These are phyloP conservation scores for Petrocephalus schoutedeni DNA, from an alignment of 2,797 vertebrate species.

Conservation along the genomic window DNA sequence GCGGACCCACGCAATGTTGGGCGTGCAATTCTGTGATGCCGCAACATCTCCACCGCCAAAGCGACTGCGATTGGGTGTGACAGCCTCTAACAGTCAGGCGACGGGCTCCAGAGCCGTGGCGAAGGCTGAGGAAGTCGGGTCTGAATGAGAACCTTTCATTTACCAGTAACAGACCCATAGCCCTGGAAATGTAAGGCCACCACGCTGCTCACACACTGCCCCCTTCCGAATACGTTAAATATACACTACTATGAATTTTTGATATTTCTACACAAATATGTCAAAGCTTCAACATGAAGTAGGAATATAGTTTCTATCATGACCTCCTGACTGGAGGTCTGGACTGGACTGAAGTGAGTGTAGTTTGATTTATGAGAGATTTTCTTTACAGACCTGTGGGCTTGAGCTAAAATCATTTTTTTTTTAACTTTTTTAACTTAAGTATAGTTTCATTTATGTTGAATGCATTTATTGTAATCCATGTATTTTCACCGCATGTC, in stretches of 20 bases:
- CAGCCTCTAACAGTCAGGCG: background rate
- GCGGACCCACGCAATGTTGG: background rate
- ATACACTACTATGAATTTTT: background rate
- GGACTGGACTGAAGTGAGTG: background rate
- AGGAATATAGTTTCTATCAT: background rate
- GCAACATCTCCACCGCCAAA: background rate
- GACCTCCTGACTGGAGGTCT: background rate
- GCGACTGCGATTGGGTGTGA: background rate
- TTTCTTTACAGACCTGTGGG: background rate
- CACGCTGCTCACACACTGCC: background rate
- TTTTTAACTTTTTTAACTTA: background rate
- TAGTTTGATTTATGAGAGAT: background rate
- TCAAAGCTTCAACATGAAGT: background rate
- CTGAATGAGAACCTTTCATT: background rate
- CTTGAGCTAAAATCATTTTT: background rate
- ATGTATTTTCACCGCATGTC: background rate
- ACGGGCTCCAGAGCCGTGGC: background rate
- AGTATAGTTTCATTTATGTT: background rate
- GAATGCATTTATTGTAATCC: background rate
- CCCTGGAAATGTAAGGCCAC: background rate
- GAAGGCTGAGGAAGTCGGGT: background rate
- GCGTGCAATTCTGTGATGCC: background rate
- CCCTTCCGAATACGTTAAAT: background rate
- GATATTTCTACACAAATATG: background rate
- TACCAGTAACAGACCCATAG: background rate